Evolutionary conservation across 2,113 vertebrate species (phyloP).

Genomic region (Gasterosteus aculeatus): DNA sequence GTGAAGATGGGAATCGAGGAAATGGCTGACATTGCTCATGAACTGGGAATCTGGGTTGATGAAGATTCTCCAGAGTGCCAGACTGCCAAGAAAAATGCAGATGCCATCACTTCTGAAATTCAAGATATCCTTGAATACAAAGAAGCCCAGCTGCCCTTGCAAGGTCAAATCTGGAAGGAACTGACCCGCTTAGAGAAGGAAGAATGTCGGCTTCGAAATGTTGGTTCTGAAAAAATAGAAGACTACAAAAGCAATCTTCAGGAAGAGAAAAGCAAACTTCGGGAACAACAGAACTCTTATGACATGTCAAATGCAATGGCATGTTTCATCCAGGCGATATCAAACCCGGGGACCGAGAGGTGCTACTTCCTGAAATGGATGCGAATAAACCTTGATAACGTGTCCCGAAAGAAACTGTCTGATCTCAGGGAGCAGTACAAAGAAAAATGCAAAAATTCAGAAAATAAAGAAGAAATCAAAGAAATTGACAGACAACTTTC

Average conservation of each 20-base stretch:
- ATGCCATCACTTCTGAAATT: slow-evolving; percentile 54
- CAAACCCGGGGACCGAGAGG: slow-evolving; percentile 51
- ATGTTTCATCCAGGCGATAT: slow-evolving; percentile 62
- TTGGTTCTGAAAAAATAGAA: slow-evolving; percentile 61
- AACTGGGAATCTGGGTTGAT: slow-evolving; percentile 71
- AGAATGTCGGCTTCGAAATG: slow-evolving; percentile 61
- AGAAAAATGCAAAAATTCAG: slow-evolving; percentile 40
- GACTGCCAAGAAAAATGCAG: slow-evolving; percentile 57
- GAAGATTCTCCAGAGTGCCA: slow-evolving; percentile 63
- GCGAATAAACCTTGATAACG: slow-evolving; percentile 69
- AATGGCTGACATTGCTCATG: slow-evolving; percentile 55
- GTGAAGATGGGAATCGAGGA: slow-evolving; percentile 35
- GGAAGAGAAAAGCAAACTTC: slow-evolving; percentile 35
- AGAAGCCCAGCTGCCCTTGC: slow-evolving; percentile 61
- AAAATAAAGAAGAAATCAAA: slow-evolving; percentile 64
- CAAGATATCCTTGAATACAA: slow-evolving; percentile 62
- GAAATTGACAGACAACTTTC: slow-evolving; percentile 70
- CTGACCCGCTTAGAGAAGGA: slow-evolving; percentile 73
- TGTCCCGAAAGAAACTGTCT: slow-evolving; percentile 49
- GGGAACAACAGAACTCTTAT: slow-evolving; percentile 40
- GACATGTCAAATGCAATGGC: slow-evolving; percentile 61
- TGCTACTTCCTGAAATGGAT: slow-evolving; percentile 77
- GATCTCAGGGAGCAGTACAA: slow-evolving; percentile 59
- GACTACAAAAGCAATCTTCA: slow-evolving; percentile 60
- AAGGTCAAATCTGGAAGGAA: slow-evolving; percentile 70